phyloP scores from a whole-genome alignment of 2,113 vertebrate species.

The Corythornis cristatus region DNA sequence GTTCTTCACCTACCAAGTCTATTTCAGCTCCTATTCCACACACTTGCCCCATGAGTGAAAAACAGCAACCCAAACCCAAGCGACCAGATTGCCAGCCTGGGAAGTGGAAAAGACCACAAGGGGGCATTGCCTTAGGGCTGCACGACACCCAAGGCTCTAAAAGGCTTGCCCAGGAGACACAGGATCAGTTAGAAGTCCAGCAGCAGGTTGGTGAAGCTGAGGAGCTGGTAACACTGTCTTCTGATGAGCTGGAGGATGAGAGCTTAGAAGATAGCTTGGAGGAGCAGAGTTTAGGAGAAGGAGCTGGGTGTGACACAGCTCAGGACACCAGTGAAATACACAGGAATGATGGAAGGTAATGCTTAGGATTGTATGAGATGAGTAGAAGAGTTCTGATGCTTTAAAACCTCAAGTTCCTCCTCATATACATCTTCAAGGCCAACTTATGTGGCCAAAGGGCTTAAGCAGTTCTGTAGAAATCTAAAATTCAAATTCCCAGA shows the following conservation, averaged over 20 bases:
- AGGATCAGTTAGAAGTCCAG: conserved; percentile 49
- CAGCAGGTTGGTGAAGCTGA: neutral
- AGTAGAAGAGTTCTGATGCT: neutral
- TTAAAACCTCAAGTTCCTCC: neutral
- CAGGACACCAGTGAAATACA: neutral
- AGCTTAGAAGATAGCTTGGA: conserved; percentile 64
- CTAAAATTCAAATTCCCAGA: neutral
- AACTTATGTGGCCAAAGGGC: neutral
- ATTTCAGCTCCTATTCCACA: neutral
- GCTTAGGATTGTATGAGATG: neutral
- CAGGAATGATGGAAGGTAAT: conserved; percentile 36
- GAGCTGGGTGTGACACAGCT: neutral
- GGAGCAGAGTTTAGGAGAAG: neutral
- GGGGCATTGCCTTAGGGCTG: neutral
- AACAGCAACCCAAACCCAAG: neutral
- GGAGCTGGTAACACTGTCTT: neutral
- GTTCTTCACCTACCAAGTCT: neutral
- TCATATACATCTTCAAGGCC: neutral
- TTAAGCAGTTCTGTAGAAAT: neutral
- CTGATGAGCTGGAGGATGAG: conserved; percentile 14
- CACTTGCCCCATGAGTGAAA: neutral
- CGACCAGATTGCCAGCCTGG: neutral
- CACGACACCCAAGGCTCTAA: conserved; percentile 73
- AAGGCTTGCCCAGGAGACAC: conserved; percentile 66
- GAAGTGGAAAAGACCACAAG: neutral